A percentile compares a stretch with the other conserved stretches of the same genome.
Conservation (phyloP, 2,797 vertebrate genomes). For the Eremophila alpestris region DNA sequence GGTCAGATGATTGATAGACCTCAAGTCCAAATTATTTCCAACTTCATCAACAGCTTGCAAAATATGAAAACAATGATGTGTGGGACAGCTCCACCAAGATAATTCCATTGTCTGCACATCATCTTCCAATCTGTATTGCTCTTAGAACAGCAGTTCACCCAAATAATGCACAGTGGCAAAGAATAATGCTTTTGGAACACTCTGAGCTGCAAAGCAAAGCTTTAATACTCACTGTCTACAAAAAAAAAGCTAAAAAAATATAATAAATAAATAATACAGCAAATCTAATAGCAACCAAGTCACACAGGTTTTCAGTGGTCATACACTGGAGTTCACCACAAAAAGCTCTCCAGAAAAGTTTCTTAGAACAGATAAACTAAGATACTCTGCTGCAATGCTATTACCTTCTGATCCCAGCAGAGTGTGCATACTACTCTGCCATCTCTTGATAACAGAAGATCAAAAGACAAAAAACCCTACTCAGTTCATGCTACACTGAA, state of each 20-base stretch:
- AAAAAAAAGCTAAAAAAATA: background rate
- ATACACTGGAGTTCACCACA: background rate
- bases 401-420: background rate
- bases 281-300: background rate
- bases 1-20: rapidly evolving
- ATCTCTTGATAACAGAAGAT: background rate
- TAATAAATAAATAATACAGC: background rate
- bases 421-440: background rate
- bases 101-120: background rate
- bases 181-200: background rate
- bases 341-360: background rate
- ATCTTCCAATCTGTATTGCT: background rate
- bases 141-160: background rate
- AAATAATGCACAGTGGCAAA: background rate
- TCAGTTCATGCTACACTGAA: background rate
- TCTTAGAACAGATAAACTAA: background rate
- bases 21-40: background rate
- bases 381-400: background rate
- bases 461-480: background rate
- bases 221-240: background rate
- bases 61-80: background rate
- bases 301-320: background rate
- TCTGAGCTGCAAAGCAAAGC: background rate
- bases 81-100: background rate
- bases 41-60: background rate